Percentiles rank a stretch among this genome's conserved stretches.
Conservation (phyloP, 2,113 vertebrate genomes). For the Saccopteryx bilineata region DNA sequence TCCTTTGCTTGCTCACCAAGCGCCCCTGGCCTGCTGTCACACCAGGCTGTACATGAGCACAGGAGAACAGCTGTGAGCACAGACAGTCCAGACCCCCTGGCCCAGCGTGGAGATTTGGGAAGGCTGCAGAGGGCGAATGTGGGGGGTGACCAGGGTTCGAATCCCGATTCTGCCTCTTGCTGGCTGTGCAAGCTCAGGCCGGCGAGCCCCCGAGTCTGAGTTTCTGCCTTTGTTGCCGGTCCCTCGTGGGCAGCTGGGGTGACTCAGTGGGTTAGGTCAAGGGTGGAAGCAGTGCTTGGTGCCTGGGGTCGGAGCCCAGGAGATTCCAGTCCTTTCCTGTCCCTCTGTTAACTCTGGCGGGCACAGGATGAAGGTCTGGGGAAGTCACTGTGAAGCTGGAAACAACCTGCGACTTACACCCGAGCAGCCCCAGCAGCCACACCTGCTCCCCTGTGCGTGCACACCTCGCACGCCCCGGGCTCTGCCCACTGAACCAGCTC, state of each 20-base stretch:
- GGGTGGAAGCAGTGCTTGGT: background rate
- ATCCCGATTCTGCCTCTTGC: background rate
- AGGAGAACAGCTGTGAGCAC: background rate
- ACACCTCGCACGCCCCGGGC: background rate
- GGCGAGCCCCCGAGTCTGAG: background rate
- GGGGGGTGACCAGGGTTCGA: background rate
- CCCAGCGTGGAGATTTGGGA: background rate
- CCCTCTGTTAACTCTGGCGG: background rate
- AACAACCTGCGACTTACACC: fast-evolving
- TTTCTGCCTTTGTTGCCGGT: background rate
- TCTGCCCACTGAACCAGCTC: background rate
- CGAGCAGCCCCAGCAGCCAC: no score
- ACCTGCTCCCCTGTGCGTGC: background rate
- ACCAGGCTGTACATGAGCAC: fast-evolving
- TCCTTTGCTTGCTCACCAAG: background rate
- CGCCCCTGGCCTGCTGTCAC: background rate
- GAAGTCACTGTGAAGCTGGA: background rate
- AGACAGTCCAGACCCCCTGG: background rate
- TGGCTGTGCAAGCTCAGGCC: background rate
- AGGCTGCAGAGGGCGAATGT: background rate
- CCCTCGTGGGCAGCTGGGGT: background rate
- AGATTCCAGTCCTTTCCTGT: background rate
- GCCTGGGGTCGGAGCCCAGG: background rate
- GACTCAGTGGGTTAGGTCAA: background rate
- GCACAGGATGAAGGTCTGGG: background rate